A percentile compares a stretch with the other conserved stretches of the same genome.
These are phyloP conservation scores for Peucedramus taeniatus DNA, from an alignment of 2,113 vertebrate genomes.

Conservation along the genomic window DNA sequence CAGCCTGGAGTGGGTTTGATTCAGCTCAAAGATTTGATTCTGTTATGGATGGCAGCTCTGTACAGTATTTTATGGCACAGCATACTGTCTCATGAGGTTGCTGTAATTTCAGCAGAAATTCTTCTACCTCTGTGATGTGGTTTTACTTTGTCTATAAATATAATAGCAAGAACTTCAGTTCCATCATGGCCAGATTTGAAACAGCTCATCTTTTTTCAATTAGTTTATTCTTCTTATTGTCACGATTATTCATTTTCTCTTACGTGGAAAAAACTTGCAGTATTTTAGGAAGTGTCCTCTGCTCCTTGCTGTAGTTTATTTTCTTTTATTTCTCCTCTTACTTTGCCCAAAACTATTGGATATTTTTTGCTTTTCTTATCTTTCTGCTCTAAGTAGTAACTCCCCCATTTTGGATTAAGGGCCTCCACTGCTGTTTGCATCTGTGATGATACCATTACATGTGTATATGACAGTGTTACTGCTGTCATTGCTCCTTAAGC, in stretches of 20 bases:
- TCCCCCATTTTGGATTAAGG: neutral
- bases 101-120: slow-evolving; percentile 59
- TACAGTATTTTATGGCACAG: slow-evolving; percentile 13
- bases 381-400: neutral
- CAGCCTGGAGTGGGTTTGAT: neutral
- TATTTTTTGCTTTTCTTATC: neutral
- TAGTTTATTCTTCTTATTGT: slow-evolving; percentile 47
- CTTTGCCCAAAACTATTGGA: neutral
- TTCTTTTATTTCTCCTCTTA: neutral
- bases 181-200: slow-evolving; percentile 22
- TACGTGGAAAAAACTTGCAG: neutral
- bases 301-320: neutral
- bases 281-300: neutral
- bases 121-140: slow-evolving; percentile 56
- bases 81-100: slow-evolving; percentile 42
- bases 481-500: neutral
- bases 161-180: slow-evolving; percentile 43
- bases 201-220: slow-evolving; percentile 47
- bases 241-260: slow-evolving; percentile 20
- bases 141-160: slow-evolving; percentile 65
- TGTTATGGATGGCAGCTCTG: slow-evolving; percentile 34
- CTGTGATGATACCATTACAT: neutral
- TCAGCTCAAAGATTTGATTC: neutral
- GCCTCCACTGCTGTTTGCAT: neutral
- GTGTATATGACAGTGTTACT: neutral